Evolutionary conservation across 30 jellyfish, hydroid and myxozoan genomes (phyloP).

Genomic region (Mastigias papua): DNA sequence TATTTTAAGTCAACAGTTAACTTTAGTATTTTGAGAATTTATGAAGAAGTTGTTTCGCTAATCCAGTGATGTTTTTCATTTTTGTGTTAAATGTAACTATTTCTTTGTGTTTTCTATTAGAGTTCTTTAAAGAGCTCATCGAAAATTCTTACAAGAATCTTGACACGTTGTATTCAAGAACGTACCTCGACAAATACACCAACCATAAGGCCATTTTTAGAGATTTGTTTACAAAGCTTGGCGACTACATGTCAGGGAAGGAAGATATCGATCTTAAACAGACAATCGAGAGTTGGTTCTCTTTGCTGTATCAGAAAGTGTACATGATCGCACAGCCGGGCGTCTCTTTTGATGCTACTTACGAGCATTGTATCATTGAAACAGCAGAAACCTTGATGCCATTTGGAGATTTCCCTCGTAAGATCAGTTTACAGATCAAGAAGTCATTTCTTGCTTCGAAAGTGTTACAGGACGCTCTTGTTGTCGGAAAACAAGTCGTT

Average conservation of each 20-base stretch:
- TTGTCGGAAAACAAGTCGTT: conserved; percentile 72
- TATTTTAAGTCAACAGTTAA: no score
- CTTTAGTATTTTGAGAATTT: no score
- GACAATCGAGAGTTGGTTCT: conserved; percentile 79
- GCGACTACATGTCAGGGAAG: conserved; percentile 77
- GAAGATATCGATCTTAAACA: conserved; percentile 85
- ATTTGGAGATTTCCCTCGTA: conserved; percentile 87
- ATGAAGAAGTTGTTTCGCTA: no score
- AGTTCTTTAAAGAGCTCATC: conserved; percentile 62
- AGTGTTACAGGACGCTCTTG: conserved; percentile 79
- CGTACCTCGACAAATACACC: conserved; percentile 77
- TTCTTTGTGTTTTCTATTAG: conserved; percentile 14
- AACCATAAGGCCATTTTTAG: conserved; percentile 74
- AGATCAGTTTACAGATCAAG: conserved; percentile 69
- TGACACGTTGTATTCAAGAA: conserved; percentile 79
- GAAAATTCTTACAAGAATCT: conserved; percentile 70
- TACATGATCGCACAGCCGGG: conserved; percentile 80
- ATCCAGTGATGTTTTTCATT: no score
- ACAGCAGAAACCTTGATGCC: conserved; percentile 87
- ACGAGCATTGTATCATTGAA: conserved; percentile 85
- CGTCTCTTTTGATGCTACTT: conserved; percentile 54
- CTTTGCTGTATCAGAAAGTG: conserved; percentile 84
- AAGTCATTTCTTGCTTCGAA: conserved; percentile 93
- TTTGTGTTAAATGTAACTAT: no score
- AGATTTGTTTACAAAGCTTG: conserved; percentile 69